A percentile compares a stretch with the other conserved stretches of the same genome.
phyloP scores from a whole-genome alignment of 2,888 invertebrate species.

The Loripinus fragilis region DNA sequence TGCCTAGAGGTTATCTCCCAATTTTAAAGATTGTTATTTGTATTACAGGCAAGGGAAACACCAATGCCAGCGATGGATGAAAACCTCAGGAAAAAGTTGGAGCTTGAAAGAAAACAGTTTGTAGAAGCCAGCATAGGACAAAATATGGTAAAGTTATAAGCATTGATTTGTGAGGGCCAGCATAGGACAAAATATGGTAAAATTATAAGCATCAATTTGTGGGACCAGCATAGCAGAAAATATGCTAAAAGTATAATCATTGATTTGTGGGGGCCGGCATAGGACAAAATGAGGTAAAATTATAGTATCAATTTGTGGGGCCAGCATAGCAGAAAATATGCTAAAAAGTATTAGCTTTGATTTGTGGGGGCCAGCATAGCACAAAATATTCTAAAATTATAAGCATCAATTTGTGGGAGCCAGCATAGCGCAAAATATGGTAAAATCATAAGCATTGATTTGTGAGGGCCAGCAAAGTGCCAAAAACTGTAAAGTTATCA shows the following conservation, averaged over 20 bases:
- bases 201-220: slow-evolving; percentile 34
- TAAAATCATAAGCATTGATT: slow-evolving; percentile 29
- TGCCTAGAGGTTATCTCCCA: too few relatives aligned
- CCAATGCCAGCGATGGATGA: slow-evolving; percentile 25
- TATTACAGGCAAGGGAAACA: slow-evolving; percentile 30
- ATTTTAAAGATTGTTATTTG: too few relatives aligned
- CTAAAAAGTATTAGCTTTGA: slow-evolving; percentile 29
- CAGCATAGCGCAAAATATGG: slow-evolving; percentile 56
- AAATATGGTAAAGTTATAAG: slow-evolving; percentile 43
- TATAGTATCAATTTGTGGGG: too few relatives aligned
- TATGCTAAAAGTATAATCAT: slow-evolving; percentile 38
- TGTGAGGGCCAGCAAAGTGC: slow-evolving; percentile 53
- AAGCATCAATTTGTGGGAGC: slow-evolving; percentile 47
- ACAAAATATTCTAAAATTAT: too few relatives aligned
- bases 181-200: slow-evolving; percentile 56
- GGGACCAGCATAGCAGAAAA: slow-evolving; percentile 53
- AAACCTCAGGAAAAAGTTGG: slow-evolving; percentile 29
- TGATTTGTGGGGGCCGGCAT: too few relatives aligned
- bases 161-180: slow-evolving; percentile 51
- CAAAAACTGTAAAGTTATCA: slow-evolving; percentile 42
- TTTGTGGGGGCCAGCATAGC: too few relatives aligned
- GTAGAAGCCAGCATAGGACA: slow-evolving; percentile 57
- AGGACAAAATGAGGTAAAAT: too few relatives aligned
- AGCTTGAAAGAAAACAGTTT: slow-evolving; percentile 46
- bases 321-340: slow-evolving; percentile 55